Conservation (phyloP, 2,888 invertebrate species). For the Plebejus argus region DNA sequence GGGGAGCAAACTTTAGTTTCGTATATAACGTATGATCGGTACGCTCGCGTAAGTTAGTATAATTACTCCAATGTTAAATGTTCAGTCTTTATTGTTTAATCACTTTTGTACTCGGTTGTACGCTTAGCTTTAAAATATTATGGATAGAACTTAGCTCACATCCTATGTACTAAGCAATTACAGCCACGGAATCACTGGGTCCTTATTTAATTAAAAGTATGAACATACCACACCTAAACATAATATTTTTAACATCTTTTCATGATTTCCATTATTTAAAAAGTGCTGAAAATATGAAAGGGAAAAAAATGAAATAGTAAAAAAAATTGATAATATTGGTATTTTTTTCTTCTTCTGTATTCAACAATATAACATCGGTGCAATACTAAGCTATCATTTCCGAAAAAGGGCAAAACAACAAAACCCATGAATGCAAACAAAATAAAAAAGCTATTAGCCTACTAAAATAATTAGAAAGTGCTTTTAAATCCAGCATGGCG, state of each 20-base stretch:
- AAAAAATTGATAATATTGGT: no score
- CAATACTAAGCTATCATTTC: not conserved
- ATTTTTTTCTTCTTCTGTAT: not conserved
- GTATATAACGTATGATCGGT: not conserved
- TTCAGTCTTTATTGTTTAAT: no score
- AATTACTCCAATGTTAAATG: not conserved
- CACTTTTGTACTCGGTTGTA: not conserved
- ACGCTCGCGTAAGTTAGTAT: not conserved
- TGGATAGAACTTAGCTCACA: no score
- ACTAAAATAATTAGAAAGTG: slow-evolving; percentile 28
- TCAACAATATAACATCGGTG: not conserved
- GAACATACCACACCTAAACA: no score
- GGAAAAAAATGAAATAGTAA: no score
- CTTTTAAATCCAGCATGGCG: not conserved
- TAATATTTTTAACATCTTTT: no score
- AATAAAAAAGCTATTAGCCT: not conserved
- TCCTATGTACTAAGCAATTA: no score
- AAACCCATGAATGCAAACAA: not conserved
- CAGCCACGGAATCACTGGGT: no score
- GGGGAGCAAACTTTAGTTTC: not conserved
- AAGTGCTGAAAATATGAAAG: no score
- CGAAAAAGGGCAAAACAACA: slow-evolving; percentile 1
- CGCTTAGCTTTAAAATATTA: not conserved
- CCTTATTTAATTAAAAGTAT: no score
- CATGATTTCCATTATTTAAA: no score